Base-by-base conservation (phyloP, 2,113 vertebrate genomes). In the Oncorhynchus masou region DNA sequence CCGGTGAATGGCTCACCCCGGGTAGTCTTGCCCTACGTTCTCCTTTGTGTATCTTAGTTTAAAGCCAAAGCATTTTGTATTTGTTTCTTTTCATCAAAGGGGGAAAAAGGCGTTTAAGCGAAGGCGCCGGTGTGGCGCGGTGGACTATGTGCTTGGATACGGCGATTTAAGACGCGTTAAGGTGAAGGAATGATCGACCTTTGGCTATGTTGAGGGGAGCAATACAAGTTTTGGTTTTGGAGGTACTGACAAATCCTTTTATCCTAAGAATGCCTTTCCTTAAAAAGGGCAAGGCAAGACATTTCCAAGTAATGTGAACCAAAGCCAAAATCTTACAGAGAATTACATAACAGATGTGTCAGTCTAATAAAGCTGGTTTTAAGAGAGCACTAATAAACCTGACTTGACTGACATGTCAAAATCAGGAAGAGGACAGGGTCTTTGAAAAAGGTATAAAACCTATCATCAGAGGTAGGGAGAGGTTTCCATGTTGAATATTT, bases 1-100 rank as follows among this genome's bases (percentile, higher is more conserved):
- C 29, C 13, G 13, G 49, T 80, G 69, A 72, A 80, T 75, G 73
- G 64, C 22, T 75, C 65, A 60, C 64, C 48, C 70, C 70, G 49
- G 60, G 45, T 45, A 67, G 62, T 69, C 31, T 65, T 51, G 22
- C 48, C 60, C 49, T 51, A 48, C 48, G 8, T 64, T 74, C 72
- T 78, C 72, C n/a, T 71, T 59, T 71, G 29, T 19, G 48, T 34
- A 45, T 27, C 60, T 45, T 54, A 60, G 27, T 70, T 75, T n/a
- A 62, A 62, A 62, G 57, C 67, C 20, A 49, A 54, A 77, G 70
- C 45, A n/a, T 1, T 16, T 1, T 27, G 71, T 57, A 48, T 66
- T 67, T 57, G 70, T 78, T 57, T 78, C 62, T 73, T 66, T 67
- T 59, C 13, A 24, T 57, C 60, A 54, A 64, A 34, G 31, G 31